These are phyloP conservation scores for Mustela nigripes DNA, from an alignment of 2,113 vertebrate genomes.

Conservation along the genomic window DNA sequence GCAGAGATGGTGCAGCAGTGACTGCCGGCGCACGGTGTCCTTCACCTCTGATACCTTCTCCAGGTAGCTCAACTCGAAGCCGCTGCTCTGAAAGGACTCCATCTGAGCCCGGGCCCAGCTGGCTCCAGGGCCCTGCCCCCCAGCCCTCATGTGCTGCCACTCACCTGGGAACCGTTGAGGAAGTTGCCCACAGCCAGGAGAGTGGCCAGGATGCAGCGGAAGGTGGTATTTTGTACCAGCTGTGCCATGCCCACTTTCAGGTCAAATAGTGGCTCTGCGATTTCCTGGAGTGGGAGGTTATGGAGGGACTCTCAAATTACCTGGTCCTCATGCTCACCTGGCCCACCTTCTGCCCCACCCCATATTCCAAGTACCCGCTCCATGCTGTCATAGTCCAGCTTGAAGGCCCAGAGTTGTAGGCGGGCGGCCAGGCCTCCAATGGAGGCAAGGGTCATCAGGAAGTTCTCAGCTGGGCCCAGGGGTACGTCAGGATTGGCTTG, in stretches of 20 bases:
- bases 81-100: constrained; percentile 91
- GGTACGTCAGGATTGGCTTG: constrained; percentile 94
- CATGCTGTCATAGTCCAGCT: constrained; percentile 96
- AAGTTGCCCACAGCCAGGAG: constrained; percentile 97
- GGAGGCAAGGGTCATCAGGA: constrained; percentile 94
- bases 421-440: constrained; percentile 93
- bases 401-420: constrained; percentile 98
- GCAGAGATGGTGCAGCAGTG: constrained; percentile 96
- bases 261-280: constrained; percentile 96
- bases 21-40: constrained; percentile 96
- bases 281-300: constrained; percentile 89
- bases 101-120: constrained; percentile 54
- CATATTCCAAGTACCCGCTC: constrained; percentile 92
- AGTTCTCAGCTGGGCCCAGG: constrained; percentile 95
- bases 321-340: constrained; percentile 20
- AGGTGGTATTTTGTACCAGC: constrained; percentile 94
- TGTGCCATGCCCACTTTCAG: constrained; percentile 98
- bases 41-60: constrained; percentile 99
- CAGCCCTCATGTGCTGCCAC: constrained; percentile 40
- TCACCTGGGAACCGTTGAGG: constrained; percentile 95
- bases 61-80: constrained; percentile 97
- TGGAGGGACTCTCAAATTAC: constrained; percentile 18
- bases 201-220: constrained; percentile 95
- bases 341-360: constrained; percentile 26
- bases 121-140: constrained; percentile 1